Conservation (phyloP, 2,888 invertebrate genomes). For the Hyposoter dolosus region DNA sequence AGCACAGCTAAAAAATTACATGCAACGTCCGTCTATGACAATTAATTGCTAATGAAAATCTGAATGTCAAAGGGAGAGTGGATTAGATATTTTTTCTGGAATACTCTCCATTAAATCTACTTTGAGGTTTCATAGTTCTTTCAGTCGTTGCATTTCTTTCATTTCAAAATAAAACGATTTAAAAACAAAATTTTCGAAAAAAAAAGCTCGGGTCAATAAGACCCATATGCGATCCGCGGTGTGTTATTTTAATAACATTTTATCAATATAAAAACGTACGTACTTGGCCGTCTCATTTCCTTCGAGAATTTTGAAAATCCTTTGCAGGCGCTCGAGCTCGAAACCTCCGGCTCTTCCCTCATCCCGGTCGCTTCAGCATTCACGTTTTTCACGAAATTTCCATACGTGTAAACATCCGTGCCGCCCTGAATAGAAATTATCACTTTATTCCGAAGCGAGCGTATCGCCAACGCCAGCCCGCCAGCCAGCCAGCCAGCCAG, state of each 20-base stretch:
- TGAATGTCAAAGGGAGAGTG: no score
- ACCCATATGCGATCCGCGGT: neutral
- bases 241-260: neutral
- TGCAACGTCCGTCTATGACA: no score
- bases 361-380: conserved; percentile 11
- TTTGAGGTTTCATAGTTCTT: neutral
- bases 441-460: neutral
- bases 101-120: no score
- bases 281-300: conserved; percentile 81
- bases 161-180: neutral
- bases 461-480: no score
- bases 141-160: neutral
- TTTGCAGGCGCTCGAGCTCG: conserved; percentile 65
- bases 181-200: neutral
- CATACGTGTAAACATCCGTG: conserved; percentile 70
- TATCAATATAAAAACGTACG: conserved; percentile 34
- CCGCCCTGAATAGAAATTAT: conserved; percentile 73
- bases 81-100: no score
- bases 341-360: conserved; percentile 37
- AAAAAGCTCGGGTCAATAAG: neutral
- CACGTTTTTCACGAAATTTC: conserved; percentile 2
- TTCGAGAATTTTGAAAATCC: conserved; percentile 83
- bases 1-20: neutral
- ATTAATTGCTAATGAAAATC: no score
- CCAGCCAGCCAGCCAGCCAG: no score